Conservation (phyloP, 2,113 vertebrate genomes). For the Uria lomvia region DNA sequence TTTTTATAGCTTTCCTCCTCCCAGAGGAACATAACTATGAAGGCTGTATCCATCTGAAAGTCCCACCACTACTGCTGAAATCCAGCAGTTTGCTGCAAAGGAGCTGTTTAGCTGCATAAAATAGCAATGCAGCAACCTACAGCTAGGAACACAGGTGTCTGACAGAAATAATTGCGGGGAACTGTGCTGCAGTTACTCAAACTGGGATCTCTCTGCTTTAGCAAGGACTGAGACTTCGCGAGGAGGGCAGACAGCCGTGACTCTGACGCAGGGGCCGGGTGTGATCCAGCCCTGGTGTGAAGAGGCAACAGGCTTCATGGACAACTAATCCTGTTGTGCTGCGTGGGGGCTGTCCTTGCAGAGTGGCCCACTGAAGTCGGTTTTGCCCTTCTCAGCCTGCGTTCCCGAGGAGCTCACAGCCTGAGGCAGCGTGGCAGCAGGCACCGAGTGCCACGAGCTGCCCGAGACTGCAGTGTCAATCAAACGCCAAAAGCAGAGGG, state of each 20-base stretch:
- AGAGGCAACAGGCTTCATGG: not conserved
- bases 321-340: not conserved
- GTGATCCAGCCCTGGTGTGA: not conserved
- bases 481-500: not conserved
- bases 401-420: not conserved
- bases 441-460: not conserved
- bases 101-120: not conserved
- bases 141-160: not conserved
- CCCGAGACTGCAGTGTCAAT: not conserved
- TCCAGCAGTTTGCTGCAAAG: not conserved
- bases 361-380: not conserved
- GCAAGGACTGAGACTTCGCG: not conserved
- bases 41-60: not conserved
- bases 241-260: not conserved
- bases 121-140: not conserved
- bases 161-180: not conserved
- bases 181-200: not conserved
- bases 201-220: not conserved
- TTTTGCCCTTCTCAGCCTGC: not conserved
- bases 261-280: rapidly evolving
- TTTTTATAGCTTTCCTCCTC: not conserved
- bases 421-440: not conserved
- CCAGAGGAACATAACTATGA: not conserved
- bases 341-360: not conserved
- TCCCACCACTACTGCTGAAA: not conserved